These are phyloP conservation scores for Danionella cerebrum DNA, from an alignment of 2,113 vertebrate species.

Conservation along the genomic window DNA sequence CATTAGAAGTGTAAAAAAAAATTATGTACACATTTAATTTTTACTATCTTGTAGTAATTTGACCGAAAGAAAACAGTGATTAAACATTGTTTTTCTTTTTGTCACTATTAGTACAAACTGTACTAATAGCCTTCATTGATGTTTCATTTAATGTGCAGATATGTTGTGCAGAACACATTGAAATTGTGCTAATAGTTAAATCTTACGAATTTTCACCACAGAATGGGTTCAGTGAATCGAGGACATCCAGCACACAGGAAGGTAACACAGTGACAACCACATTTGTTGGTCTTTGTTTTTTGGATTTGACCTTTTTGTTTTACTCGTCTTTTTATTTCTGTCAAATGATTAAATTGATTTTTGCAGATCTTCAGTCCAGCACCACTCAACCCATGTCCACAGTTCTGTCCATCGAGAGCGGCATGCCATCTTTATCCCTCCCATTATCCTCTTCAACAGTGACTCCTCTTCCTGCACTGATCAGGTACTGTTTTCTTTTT, in stretches of 20 bases:
- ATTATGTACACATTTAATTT: too few relatives aligned
- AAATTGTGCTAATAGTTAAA: neutral
- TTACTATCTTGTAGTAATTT: too few relatives aligned
- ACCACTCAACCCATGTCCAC: conserved; percentile 60
- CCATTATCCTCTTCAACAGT: conserved; percentile 62
- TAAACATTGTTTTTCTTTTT: too few relatives aligned
- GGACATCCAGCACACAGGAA: conserved; percentile 72
- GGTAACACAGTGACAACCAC: conserved; percentile 78
- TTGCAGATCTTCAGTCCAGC: neutral
- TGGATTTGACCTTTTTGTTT: neutral
- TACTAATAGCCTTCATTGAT: too few relatives aligned
- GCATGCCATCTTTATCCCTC: conserved; percentile 53
- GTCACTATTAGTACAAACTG: too few relatives aligned
- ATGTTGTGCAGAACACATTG: too few relatives aligned
- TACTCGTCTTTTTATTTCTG: neutral
- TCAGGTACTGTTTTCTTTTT: conserved; percentile 65
- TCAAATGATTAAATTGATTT: neutral
- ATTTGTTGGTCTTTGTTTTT: neutral
- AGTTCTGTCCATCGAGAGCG: conserved; percentile 61
- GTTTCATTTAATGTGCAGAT: too few relatives aligned
- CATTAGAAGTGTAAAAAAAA: too few relatives aligned
- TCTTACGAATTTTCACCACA: conserved; percentile 45
- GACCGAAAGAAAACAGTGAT: too few relatives aligned
- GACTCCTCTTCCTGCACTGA: conserved; percentile 73
- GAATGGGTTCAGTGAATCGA: conserved; percentile 80